These are phyloP conservation scores for Botrylloides violaceus DNA, from an alignment of 23 tunicate genomes.

Conservation along the genomic window DNA sequence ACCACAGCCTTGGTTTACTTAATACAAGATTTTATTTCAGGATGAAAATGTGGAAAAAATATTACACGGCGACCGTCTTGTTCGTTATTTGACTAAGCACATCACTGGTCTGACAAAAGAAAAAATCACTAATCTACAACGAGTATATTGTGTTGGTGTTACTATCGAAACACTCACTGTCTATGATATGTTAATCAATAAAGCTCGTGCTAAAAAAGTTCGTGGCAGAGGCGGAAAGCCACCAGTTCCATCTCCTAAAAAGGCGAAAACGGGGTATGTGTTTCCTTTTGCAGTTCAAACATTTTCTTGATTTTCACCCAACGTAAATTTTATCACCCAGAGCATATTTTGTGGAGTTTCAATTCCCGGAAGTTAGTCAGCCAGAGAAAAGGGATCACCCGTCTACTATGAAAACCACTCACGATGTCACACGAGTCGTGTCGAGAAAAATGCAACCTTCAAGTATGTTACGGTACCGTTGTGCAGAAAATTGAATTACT, in stretches of 20 bases:
- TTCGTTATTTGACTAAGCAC: not conserved
- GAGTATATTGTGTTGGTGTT: not conserved
- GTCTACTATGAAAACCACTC: slow-evolving; percentile 35
- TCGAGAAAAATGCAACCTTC: slow-evolving; percentile 31
- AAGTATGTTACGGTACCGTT: no score
- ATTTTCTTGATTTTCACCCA: not conserved
- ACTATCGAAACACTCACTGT: slow-evolving; percentile 7
- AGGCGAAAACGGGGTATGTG: slow-evolving; percentile 1
- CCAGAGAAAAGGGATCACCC: slow-evolving; percentile 14
- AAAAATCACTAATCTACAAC: not conserved
- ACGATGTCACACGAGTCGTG: slow-evolving; percentile 69
- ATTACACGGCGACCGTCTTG: no score
- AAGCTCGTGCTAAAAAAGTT: not conserved
- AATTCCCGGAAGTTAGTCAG: slow-evolving; percentile 32
- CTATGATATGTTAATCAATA: not conserved
- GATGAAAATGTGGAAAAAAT: no score
- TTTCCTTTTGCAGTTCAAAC: not conserved
- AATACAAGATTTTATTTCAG: no score
- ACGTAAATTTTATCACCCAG: slow-evolving; percentile 23
- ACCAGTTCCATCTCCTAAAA: slow-evolving; percentile 21
- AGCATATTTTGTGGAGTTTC: slow-evolving; percentile 75
- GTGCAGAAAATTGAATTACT: no score
- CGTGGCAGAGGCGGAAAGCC: slow-evolving; percentile 20
- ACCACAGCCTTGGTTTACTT: no score
- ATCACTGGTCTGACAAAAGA: not conserved